Percentiles rank a stretch among this genome's conserved stretches.
These are phyloP conservation scores for Paramuricea clavata DNA, from an alignment of 92 coral and sea anemone species.

Conservation along the genomic window DNA sequence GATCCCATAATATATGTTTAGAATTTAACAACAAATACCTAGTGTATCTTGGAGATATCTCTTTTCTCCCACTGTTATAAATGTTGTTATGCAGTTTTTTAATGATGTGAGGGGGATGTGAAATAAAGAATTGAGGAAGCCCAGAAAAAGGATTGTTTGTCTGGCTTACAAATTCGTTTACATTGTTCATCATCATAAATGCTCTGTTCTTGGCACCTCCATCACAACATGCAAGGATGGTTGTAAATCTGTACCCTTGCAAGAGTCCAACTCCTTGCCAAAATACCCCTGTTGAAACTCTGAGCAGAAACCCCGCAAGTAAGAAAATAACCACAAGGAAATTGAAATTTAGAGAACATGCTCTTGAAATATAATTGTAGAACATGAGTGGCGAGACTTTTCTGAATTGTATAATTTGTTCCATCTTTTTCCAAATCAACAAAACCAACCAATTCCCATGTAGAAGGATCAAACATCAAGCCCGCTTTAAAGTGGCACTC, in stretches of 20 bases:
- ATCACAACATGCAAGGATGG: constrained; percentile 68
- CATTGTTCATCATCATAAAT: constrained; percentile 63
- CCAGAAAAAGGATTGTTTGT: constrained; percentile 52
- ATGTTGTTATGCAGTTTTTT: constrained; percentile 63
- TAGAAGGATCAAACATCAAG: constrained; percentile 34
- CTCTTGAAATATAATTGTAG: constrained; percentile 66
- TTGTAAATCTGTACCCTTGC: constrained; percentile 54
- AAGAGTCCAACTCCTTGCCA: constrained; percentile 74
- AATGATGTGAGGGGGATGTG: constrained; percentile 69
- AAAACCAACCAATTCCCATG: constrained; percentile 45
- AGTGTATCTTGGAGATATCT: constrained; percentile 28
- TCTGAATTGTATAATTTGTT: too few relatives aligned
- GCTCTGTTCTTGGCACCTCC: constrained; percentile 72
- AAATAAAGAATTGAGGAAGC: constrained; percentile 56
- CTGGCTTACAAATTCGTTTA: constrained; percentile 45
- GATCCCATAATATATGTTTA: constrained; percentile 59
- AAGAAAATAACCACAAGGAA: too few relatives aligned
- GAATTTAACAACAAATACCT: constrained; percentile 12
- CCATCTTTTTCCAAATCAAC: constrained; percentile 21
- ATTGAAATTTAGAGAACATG: too few relatives aligned
- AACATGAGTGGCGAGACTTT: constrained; percentile 62
- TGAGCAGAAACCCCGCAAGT: constrained; percentile 63
- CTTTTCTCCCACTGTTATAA: constrained; percentile 67
- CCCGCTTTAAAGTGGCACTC: too few relatives aligned
- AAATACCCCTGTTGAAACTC: constrained; percentile 62